These are phyloP conservation scores for Mormyrus proboscirostris DNA, from an alignment of 2,797 vertebrate species.

Conservation along the genomic window DNA sequence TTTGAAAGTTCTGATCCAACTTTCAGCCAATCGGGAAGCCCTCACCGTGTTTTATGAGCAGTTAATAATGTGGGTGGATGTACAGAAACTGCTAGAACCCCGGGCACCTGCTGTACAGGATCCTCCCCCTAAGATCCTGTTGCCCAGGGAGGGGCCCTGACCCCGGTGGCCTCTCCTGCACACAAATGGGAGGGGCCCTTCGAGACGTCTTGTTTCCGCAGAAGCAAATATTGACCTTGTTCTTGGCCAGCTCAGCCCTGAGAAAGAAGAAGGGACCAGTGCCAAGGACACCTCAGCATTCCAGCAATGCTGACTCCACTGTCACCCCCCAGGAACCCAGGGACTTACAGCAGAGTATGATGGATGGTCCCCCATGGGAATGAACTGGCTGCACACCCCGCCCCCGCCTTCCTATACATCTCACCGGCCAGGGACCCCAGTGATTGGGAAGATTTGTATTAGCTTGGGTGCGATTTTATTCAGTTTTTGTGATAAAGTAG, in stretches of 20 bases:
- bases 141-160: slow-evolving; percentile 54
- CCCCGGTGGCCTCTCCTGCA: slow-evolving; percentile 44
- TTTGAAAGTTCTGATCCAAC: not conserved
- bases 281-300: slow-evolving; percentile 63
- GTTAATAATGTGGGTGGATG: not conserved
- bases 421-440: not conserved
- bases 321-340: not conserved
- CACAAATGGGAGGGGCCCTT: slow-evolving; percentile 46
- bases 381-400: not conserved
- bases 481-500: not conserved
- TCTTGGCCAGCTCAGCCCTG: slow-evolving; percentile 34
- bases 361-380: not conserved
- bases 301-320: not conserved
- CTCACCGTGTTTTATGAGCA: not conserved
- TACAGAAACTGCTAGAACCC: not conserved
- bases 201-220: slow-evolving; percentile 33
- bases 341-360: too few relatives aligned
- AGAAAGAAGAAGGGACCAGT: not conserved
- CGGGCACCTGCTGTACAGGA: not conserved
- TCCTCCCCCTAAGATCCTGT: slow-evolving; percentile 52
- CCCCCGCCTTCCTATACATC: not conserved
- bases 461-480: not conserved
- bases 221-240: slow-evolving; percentile 63
- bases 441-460: not conserved
- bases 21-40: not conserved